Conservation (phyloP, 2,113 vertebrate species). For the Alethe castanea region DNA sequence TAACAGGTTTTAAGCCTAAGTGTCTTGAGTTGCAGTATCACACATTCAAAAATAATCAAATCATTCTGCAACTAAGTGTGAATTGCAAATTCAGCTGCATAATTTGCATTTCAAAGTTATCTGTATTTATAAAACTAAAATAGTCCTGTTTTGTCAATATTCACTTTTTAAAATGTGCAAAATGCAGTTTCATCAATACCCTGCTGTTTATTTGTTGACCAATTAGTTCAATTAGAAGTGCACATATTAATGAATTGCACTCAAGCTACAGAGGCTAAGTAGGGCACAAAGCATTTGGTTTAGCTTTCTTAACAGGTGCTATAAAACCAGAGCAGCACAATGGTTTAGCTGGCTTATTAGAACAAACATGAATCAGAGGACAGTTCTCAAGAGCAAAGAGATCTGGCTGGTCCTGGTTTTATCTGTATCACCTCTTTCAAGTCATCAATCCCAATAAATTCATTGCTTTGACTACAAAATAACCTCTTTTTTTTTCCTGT, state of each 20-base stretch:
- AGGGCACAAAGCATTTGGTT: neutral
- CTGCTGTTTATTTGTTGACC: neutral
- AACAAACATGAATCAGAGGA: neutral
- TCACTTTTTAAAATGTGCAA: neutral
- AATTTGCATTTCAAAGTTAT: neutral
- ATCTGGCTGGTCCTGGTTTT: neutral
- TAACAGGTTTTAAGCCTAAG: neutral
- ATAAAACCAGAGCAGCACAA: neutral
- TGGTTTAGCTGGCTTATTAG: neutral
- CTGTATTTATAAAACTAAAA: slow-evolving; percentile 30
- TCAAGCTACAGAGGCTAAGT: slow-evolving; percentile 7
- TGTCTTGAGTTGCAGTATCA: neutral
- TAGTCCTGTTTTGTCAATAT: neutral
- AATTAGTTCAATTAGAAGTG: slow-evolving; percentile 42
- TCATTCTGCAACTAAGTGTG: neutral
- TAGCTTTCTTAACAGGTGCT: neutral
- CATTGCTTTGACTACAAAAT: neutral
- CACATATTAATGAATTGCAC: slow-evolving; percentile 1
- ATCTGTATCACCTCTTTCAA: neutral
- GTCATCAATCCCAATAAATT: neutral
- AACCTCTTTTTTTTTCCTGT: neutral
- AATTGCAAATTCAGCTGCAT: neutral
- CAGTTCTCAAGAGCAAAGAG: neutral
- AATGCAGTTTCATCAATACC: neutral
- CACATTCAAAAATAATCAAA: slow-evolving; percentile 10